These are phyloP conservation scores for Parauchenoglanis punctatus DNA, from an alignment of 2,797 vertebrate species.

Conservation along the genomic window DNA sequence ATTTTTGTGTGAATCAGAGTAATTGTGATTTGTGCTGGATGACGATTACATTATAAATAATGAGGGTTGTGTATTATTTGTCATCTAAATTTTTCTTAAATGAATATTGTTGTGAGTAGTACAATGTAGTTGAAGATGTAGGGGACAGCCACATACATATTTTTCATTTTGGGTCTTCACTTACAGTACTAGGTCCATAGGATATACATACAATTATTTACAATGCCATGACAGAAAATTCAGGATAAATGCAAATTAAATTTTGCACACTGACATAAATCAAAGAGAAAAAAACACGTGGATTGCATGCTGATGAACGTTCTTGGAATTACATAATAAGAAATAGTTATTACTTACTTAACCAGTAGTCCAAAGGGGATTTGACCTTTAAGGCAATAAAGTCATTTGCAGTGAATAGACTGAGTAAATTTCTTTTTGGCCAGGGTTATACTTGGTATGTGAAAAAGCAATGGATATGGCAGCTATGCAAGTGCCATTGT, in stretches of 20 bases:
- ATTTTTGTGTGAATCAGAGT: slow-evolving; percentile 64
- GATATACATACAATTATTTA: neutral
- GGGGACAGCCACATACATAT: neutral
- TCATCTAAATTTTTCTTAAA: slow-evolving; percentile 69
- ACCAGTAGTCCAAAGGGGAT: neutral
- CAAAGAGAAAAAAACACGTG: neutral
- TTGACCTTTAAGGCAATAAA: neutral
- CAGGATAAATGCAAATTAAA: neutral
- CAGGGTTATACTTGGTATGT: neutral
- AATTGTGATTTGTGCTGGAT: slow-evolving; percentile 67
- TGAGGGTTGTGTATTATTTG: slow-evolving; percentile 63
- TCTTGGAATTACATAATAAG: neutral
- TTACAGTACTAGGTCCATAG: neutral
- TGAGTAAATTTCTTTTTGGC: neutral
- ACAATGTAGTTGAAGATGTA: neutral
- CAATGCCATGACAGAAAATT: neutral
- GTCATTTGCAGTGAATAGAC: neutral
- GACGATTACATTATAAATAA: slow-evolving; percentile 68
- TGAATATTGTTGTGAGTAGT: slow-evolving; percentile 35
- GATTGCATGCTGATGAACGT: neutral
- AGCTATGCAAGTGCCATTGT: neutral
- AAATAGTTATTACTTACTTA: neutral
- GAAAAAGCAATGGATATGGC: neutral
- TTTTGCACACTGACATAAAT: neutral
- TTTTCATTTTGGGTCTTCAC: neutral